Evolutionary conservation across 2,888 invertebrate genomes (phyloP), one percentile per base, ranked within the genome.

Genomic region (Scotopteryx bipunctaria): DNA sequence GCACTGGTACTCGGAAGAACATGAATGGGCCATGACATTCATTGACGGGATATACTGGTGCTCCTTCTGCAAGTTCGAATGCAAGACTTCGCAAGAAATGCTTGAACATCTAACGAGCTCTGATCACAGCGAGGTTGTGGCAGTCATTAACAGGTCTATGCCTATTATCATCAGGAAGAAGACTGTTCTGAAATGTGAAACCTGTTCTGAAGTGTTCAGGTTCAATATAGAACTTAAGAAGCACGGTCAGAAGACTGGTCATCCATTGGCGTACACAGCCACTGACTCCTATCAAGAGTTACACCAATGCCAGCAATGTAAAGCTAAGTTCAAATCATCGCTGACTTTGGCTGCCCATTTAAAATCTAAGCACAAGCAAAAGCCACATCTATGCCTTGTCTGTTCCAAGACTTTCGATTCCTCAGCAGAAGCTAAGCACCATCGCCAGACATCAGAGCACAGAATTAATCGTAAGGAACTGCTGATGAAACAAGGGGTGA

Each of bases 141-240:
- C 94, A 1, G 94, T 94, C 9, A 94, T 96, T 57, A 96, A 96
- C 72, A 91, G 95, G 65, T 96, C 96, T 0, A 94, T 96, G 71
- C 96, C 96, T 1, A 94, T 96, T 38, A 92, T 94, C 19, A 94
- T 96, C 50, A 91, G 94, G 57, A 94, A 94, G 69, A 93, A 93
- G 52, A 88, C 91, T 1, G 86, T 91, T 0, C 76, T 95, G 2
- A 81, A 86, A 54, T 97, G 97, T 74, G 81, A 81, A 1, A 92
- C 92, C 13, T 98, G 97, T 74, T 75, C 77, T 5, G 87, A 92
- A 67, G 86, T 91, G 25, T 97, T 97, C 73, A 91, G 93, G 9
- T 95, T 94, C 69, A 97, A 96, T 59, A 88, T 95, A 5, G 94
- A 96, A 74, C 78, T 97, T 21, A 92, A 94, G 40, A 78, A 90